Evolutionary conservation across 2,888 invertebrate species (phyloP).

Genomic region (Charanyca ferruginea): DNA sequence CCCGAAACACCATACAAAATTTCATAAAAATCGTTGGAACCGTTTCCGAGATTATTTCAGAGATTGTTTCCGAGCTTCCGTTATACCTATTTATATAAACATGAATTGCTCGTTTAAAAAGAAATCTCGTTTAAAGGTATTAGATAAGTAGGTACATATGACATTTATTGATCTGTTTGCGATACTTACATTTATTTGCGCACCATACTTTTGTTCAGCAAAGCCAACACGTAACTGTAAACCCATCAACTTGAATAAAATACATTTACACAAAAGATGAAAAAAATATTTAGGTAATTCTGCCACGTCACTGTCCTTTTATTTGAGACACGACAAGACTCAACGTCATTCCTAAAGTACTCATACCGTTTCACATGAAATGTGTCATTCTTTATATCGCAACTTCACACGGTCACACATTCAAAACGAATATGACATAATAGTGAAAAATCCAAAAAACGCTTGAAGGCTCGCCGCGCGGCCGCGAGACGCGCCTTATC

Average conservation of each 20-base stretch:
- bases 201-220: background rate
- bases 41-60: too few species aligned
- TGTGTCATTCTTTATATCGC: slow-evolving; percentile 50
- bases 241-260: slow-evolving; percentile 14
- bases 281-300: slow-evolving; percentile 39
- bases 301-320: slow-evolving; percentile 37
- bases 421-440: slow-evolving; percentile 65
- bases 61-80: too few species aligned
- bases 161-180: background rate
- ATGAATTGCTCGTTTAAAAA: too few species aligned
- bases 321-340: slow-evolving; percentile 26
- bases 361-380: slow-evolving; percentile 15
- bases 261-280: slow-evolving; percentile 6
- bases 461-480: slow-evolving; percentile 67
- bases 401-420: slow-evolving; percentile 52
- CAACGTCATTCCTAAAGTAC: slow-evolving; percentile 44
- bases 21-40: too few species aligned
- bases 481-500: slow-evolving; percentile 71
- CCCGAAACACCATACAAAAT: too few species aligned
- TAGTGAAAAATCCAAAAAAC: slow-evolving; percentile 66
- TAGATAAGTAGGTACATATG: too few species aligned
- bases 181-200: background rate
- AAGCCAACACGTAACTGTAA: slow-evolving; percentile 14
- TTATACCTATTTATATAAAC: too few species aligned
- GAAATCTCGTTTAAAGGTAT: too few species aligned